Base-by-base conservation (phyloP, 2,888 invertebrate genomes). In the Clanis bilineata region DNA sequence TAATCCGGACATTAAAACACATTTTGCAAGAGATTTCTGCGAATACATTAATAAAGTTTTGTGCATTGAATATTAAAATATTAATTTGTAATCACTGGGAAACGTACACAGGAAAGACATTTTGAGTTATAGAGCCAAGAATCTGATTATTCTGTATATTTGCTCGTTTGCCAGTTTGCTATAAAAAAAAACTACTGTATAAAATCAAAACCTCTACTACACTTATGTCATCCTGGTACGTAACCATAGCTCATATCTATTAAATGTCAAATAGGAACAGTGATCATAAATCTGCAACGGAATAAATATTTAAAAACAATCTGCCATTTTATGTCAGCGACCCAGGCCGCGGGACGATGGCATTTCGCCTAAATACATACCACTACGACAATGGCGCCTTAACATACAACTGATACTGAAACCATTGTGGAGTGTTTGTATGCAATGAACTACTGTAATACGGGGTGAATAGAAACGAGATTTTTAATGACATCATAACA, bases 321-420 rank as follows among this genome's bases (percentile, higher is more conserved):
- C 41, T 32, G 18, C 36, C 18, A 21, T 41, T 7, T n/a, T 68
- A 77, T 76, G 83, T 82, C 80, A 77, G 67, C 70, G 83, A 82
- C 84, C 82, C n/a, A n/a, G n/a, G n/a, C n/a, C 68, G 74, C 45
- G 60, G 67, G 76, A 74, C 79, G 72, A 71, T 76, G 80, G 67
- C 80, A 71, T 69, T 72, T 81, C 79, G 72, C 85, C 85, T 74
- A 85, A 74, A 83, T 86, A 83, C 87, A 88, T 88, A 58, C 62
- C 70, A 83, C 83, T 82, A 82, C 66, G 67, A 84, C 82, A 83
- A 85, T 83, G 64, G 72, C 70, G 67, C 65, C 59, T 80, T 75
- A 71, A 71, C 69, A 81, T 77, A 77, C 75, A 71, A 62, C 72
- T 62, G 77, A 84, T 82, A 25, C 47, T 62, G 58, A 59, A 55